Conservation (phyloP, 2,888 invertebrate genomes). For the Andricus curvator region DNA sequence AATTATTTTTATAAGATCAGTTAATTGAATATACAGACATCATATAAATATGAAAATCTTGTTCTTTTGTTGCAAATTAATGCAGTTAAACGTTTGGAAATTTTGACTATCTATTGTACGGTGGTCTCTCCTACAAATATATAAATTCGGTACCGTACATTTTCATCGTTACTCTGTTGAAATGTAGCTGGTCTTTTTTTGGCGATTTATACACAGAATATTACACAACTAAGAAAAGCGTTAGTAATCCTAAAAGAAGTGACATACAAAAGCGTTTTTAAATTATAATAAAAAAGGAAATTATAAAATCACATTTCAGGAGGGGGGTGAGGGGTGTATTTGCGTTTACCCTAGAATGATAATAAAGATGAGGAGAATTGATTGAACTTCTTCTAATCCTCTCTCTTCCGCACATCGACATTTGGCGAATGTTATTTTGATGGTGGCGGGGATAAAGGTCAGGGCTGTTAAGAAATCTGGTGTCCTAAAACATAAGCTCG, state of each 20-base stretch:
- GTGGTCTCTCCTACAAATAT: too few species aligned
- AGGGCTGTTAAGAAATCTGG: conserved; percentile 70
- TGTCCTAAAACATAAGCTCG: conserved; percentile 73
- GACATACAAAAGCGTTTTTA: not conserved
- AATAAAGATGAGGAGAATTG: conserved; percentile 72
- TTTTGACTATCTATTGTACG: too few species aligned
- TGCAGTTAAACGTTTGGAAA: too few species aligned
- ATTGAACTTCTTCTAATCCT: conserved; percentile 71
- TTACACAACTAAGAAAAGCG: conserved; percentile 3
- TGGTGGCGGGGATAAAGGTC: conserved; percentile 64
- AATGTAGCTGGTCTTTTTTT: not conserved
- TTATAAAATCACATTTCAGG: not conserved
- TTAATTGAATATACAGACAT: too few species aligned
- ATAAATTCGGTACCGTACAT: too few species aligned
- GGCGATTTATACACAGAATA: too few species aligned
- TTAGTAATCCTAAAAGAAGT: conserved; percentile 24
- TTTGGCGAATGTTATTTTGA: conserved; percentile 45
- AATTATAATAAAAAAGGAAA: conserved; percentile 15
- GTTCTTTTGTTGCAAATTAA: too few species aligned
- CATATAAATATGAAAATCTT: too few species aligned
- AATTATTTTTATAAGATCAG: too few species aligned
- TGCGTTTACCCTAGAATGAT: conserved; percentile 75
- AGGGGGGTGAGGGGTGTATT: not conserved
- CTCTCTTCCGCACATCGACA: conserved; percentile 57
- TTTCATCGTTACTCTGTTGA: too few species aligned